Evolutionary conservation across 1,140 invertebrate genomes (phyloP).

Genomic region (Polyergus mexicanus): DNA sequence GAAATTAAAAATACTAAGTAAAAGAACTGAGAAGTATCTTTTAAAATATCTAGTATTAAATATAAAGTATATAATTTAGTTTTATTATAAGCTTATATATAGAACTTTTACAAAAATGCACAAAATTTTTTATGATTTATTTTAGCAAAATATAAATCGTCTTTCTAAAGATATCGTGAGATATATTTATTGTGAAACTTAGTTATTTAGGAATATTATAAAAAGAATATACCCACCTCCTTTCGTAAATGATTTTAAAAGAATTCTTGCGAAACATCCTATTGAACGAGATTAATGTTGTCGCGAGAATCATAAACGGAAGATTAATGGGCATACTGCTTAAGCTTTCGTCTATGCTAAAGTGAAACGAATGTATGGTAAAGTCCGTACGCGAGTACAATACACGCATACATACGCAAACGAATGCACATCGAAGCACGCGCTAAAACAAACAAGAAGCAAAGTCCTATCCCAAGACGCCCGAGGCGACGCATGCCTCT

Average conservation of each 20-base stretch:
- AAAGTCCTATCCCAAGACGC: constrained; percentile 84
- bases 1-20: not conserved
- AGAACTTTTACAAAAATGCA: not conserved
- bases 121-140: not conserved
- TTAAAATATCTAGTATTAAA: not conserved
- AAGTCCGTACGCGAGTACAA: constrained; percentile 2
- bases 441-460: constrained; percentile 83
- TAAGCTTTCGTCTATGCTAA: constrained; percentile 39
- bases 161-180: not conserved
- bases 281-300: constrained; percentile 22
- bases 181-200: not conserved
- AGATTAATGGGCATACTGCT: constrained; percentile 46
- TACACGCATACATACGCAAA: constrained; percentile 45
- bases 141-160: constrained; percentile 12
- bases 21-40: not conserved
- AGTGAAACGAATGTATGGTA: constrained; percentile 46
- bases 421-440: constrained; percentile 64
- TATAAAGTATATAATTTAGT: not conserved
- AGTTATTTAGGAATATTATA: not conserved
- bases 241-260: constrained; percentile 13
- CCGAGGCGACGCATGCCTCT: constrained; percentile 82
- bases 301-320: constrained; percentile 41
- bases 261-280: not conserved
- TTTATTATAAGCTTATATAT: constrained; percentile 3
- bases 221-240: not conserved